These are phyloP conservation scores for Uromys caudimaculatus DNA, from an alignment of 2,797 vertebrate genomes.

Conservation along the genomic window DNA sequence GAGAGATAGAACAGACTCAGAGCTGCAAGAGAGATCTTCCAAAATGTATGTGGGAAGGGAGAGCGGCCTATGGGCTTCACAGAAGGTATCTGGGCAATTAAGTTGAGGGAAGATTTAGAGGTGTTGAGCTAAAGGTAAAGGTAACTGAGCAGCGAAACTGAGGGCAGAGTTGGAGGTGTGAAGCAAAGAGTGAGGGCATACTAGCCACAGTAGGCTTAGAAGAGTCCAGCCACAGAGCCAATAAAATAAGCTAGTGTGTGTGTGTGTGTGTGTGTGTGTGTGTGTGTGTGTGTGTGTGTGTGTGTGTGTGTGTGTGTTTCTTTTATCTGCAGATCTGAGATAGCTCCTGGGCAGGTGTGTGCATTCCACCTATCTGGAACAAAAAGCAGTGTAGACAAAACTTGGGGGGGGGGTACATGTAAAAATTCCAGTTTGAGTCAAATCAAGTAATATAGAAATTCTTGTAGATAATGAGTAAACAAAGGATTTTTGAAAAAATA, in stretches of 20 bases:
- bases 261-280: too few species aligned
- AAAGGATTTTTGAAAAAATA: neutral
- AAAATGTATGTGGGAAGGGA: neutral
- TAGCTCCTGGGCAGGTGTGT: neutral
- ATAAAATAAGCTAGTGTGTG: too few species aligned
- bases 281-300: too few species aligned
- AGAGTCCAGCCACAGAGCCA: neutral
- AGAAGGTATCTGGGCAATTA: neutral
- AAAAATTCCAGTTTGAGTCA: neutral
- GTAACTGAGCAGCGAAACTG: neutral
- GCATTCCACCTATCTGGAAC: neutral
- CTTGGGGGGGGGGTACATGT: too few species aligned
- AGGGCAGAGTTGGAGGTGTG: neutral
- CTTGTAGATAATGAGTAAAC: neutral
- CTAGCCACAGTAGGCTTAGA: neutral
- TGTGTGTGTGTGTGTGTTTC: neutral
- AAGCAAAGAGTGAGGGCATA: neutral
- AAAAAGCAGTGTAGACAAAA: neutral
- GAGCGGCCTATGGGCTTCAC: neutral
- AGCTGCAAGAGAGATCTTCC: too few species aligned
- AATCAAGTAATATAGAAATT: neutral
- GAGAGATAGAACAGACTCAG: neutral
- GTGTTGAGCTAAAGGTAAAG: neutral
- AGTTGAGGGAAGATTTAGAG: neutral
- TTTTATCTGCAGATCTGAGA: neutral